Evolutionary conservation across 2,888 invertebrate genomes (phyloP), one percentile per base, ranked within the genome.

Genomic region (Furcula furcula): DNA sequence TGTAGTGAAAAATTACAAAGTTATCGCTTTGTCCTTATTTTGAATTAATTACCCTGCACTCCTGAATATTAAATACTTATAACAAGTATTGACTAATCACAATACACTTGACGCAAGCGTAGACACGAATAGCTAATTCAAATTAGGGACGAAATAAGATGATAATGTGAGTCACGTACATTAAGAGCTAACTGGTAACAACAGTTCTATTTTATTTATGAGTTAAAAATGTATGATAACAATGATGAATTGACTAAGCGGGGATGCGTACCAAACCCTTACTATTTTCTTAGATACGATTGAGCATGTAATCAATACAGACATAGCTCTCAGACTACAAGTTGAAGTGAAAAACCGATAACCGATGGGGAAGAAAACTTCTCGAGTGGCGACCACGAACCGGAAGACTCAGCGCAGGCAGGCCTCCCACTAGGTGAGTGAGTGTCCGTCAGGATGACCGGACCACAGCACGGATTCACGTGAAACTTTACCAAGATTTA

Each of bases 101-200:
- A 7, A 21, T 6, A 6, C 4, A 3, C 4, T 3, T 6, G 16
- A 16, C 16, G 16, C 16, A 16, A 16, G 6, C 16, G 16, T 6
- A 6, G 6, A 16, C n/a, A n/a, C n/a, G n/a, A 53, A 58, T 58
- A 65, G 65, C 54, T 59, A 65, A 67, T 67, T 65, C 67, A 67
- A 67, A 65, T 55, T 67, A 65, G 36, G 63, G 65, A 60, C 57
- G 37, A 48, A 46, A 52, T 41, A 11, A 30, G 36, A 40, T 7
- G 31, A 33, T 49, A 41, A 32, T 44, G 45, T 54, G 45, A 59
- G 26, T 26, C 11, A n/a, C n/a, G n/a, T 12, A 47, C 35, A 64
- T 63, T 69, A 76, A 53, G 62, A 65, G n/a, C 75, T 82, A 79
- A 70, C 57, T 85, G 85, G 85, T 85, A 85, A 85, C 85, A 81